phyloP scores from a whole-genome alignment of 2,797 vertebrate species.

The Decapterus maruadsi region DNA sequence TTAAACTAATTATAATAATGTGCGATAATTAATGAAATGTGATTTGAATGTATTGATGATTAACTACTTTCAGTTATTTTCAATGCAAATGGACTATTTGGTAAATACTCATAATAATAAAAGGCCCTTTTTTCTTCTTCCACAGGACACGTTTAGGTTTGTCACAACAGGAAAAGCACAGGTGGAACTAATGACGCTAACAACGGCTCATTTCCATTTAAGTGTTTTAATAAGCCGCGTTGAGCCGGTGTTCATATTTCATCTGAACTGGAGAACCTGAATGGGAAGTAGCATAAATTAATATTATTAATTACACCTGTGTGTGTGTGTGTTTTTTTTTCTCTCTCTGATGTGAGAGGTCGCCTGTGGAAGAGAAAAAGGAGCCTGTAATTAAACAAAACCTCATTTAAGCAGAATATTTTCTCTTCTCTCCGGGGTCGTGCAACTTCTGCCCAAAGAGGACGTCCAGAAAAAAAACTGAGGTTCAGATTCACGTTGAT shows the following conservation, averaged over 20 bases:
- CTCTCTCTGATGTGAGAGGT: neutral
- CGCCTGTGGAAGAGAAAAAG: neutral
- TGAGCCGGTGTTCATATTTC: neutral
- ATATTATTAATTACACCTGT: neutral
- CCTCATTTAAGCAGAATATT: neutral
- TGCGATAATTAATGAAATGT: neutral
- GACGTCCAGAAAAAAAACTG: neutral
- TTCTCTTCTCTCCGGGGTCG: neutral
- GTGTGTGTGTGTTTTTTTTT: neutral
- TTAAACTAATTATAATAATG: neutral
- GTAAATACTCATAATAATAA: neutral
- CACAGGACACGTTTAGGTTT: neutral
- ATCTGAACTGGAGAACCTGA: neutral
- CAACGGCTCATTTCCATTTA: neutral
- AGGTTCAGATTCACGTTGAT: neutral
- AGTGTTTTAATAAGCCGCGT: neutral
- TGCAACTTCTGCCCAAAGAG: neutral
- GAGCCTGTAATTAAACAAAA: neutral
- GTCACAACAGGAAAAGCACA: neutral
- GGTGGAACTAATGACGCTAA: conserved; percentile 16
- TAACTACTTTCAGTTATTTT: conserved; percentile 1
- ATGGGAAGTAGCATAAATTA: neutral
- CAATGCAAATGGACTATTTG: neutral
- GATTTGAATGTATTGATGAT: neutral
- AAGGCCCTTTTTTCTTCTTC: neutral